Evolutionary conservation across 2,113 vertebrate genomes (phyloP).

Genomic region (Caranx melampygus): DNA sequence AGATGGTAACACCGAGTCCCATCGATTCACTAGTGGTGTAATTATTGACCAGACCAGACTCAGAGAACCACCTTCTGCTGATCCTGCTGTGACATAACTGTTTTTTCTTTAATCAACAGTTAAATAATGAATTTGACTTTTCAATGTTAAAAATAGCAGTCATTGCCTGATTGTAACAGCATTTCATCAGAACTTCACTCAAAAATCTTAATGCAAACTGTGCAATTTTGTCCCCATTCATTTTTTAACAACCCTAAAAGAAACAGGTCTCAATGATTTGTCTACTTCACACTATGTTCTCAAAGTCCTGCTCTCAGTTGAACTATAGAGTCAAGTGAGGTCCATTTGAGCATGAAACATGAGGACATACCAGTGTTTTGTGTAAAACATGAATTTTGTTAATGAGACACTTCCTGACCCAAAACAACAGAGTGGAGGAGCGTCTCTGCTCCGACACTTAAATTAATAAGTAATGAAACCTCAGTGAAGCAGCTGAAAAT

Average conservation of each 20-base stretch:
- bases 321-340: neutral
- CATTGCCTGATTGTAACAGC: neutral
- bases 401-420: neutral
- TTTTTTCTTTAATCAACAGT: neutral
- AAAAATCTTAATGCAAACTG: neutral
- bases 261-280: neutral
- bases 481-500: neutral
- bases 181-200: neutral
- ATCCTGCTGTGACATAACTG: constrained; percentile 33
- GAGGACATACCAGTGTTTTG: neutral
- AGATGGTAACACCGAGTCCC: constrained; percentile 30
- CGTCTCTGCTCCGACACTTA: neutral
- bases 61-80: constrained; percentile 10
- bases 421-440: neutral
- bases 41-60: constrained; percentile 79
- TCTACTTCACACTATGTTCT: neutral
- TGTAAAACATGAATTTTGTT: neutral
- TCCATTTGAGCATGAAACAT: neutral
- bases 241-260: neutral
- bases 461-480: neutral
- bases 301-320: neutral
- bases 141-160: neutral
- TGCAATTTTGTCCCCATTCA: neutral
- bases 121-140: neutral
- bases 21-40: constrained; percentile 78